These are phyloP conservation scores for Pissodes strobi DNA, from an alignment of 1,140 invertebrate genomes.

Conservation along the genomic window DNA sequence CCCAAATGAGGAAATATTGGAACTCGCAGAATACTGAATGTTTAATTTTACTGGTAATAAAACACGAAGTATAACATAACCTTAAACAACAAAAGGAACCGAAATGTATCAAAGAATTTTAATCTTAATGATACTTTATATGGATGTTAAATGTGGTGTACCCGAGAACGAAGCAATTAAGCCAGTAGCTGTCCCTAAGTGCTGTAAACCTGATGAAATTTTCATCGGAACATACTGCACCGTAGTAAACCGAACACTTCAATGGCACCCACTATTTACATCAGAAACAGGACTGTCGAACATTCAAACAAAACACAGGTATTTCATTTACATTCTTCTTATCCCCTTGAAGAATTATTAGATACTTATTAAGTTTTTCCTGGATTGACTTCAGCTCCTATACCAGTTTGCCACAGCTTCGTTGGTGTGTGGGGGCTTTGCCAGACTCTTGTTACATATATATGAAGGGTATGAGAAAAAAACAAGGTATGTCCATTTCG, in stretches of 20 bases:
- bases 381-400: too few species aligned
- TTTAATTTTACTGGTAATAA: too few species aligned
- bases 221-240: conserved; percentile 69
- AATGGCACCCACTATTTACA: conserved; percentile 67
- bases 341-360: too few species aligned
- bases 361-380: too few species aligned
- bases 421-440: too few species aligned
- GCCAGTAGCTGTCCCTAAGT: conserved; percentile 69
- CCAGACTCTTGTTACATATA: too few species aligned
- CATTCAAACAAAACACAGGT: conserved; percentile 55
- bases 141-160: conserved; percentile 5
- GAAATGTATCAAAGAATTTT: neutral
- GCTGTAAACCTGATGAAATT: conserved; percentile 73
- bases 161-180: neutral
- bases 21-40: neutral
- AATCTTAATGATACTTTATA: neutral
- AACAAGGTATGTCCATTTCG: too few species aligned
- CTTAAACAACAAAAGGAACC: too few species aligned
- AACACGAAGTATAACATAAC: too few species aligned
- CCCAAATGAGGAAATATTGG: conserved; percentile 1
- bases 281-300: conserved; percentile 62
- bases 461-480: too few species aligned
- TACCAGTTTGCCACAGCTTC: too few species aligned
- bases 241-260: conserved; percentile 63
- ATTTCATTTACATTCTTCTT: too few species aligned